phyloP scores from a whole-genome alignment of 2,113 vertebrate species.

The Heterocephalus glaber region DNA sequence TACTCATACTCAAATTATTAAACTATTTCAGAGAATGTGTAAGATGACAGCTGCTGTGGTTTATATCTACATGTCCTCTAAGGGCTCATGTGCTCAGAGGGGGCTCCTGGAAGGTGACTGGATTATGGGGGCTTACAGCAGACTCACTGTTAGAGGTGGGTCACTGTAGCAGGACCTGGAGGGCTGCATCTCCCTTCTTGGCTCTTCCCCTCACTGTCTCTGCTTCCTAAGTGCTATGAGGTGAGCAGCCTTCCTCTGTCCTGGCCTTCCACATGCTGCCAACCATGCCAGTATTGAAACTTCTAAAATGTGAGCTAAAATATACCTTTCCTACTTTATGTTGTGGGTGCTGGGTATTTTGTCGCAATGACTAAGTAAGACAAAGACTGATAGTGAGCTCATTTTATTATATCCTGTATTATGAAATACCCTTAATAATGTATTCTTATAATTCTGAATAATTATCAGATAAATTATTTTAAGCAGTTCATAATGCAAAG shows the following conservation, averaged over 20 bases:
- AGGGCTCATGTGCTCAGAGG: not conserved
- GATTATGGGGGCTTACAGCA: not conserved
- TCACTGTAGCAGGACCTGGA: not conserved
- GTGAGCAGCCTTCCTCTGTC: not conserved
- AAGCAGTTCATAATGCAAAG: conserved; percentile 30
- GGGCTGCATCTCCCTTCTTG: not conserved
- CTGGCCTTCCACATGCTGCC: not conserved
- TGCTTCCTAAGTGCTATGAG: not conserved
- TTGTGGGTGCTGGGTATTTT: not conserved
- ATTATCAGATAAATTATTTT: conserved; percentile 21
- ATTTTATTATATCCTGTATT: not conserved
- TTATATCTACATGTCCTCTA: not conserved
- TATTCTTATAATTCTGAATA: not conserved
- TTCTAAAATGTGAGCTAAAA: not conserved
- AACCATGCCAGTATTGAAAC: not conserved
- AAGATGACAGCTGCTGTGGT: not conserved
- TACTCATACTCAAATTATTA: not conserved
- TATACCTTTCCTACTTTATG: not conserved
- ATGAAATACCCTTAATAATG: not conserved
- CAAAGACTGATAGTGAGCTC: not conserved
- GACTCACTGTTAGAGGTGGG: not conserved
- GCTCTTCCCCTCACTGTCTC: not conserved
- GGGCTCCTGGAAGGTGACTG: not conserved
- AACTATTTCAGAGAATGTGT: not conserved
- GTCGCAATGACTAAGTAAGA: not conserved